Evolutionary conservation across 2,797 vertebrate species (phyloP).

Genomic region (Phrynocephalus forsythii): DNA sequence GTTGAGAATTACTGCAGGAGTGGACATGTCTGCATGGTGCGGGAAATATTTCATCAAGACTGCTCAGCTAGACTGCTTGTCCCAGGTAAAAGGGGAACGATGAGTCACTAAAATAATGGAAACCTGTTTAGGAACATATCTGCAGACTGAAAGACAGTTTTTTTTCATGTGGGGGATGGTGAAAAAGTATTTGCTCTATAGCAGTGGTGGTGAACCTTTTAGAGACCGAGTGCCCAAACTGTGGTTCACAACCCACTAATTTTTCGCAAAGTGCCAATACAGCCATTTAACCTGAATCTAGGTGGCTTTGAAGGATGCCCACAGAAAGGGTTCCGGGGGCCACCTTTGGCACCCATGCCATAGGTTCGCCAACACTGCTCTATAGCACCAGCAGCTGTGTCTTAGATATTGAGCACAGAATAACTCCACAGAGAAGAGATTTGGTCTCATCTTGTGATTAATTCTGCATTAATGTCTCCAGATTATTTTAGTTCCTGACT

Average conservation of each 20-base stretch:
- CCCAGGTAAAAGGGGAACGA: background rate
- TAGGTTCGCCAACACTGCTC: background rate
- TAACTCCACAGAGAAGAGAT: background rate
- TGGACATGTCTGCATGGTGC: background rate
- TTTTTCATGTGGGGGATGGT: conserved; percentile 25
- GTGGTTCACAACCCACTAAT: too few species aligned
- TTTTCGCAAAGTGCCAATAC: too few species aligned
- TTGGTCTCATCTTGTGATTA: background rate
- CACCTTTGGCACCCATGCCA: too few species aligned
- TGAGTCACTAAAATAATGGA: conserved; percentile 27
- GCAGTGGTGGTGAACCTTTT: background rate
- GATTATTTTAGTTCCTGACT: background rate
- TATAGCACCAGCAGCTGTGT: conserved; percentile 2
- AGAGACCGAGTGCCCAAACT: too few species aligned
- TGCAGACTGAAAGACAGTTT: background rate
- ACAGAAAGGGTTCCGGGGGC: too few species aligned
- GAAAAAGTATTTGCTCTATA: background rate
- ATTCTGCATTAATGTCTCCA: background rate
- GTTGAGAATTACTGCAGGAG: too few species aligned
- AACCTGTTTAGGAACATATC: background rate
- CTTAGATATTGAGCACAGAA: background rate
- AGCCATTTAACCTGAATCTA: too few species aligned
- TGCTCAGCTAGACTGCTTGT: background rate
- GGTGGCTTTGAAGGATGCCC: too few species aligned
- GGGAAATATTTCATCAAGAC: background rate